phyloP scores from a whole-genome alignment of 2,113 vertebrate species.

The Podocnemis expansa region DNA sequence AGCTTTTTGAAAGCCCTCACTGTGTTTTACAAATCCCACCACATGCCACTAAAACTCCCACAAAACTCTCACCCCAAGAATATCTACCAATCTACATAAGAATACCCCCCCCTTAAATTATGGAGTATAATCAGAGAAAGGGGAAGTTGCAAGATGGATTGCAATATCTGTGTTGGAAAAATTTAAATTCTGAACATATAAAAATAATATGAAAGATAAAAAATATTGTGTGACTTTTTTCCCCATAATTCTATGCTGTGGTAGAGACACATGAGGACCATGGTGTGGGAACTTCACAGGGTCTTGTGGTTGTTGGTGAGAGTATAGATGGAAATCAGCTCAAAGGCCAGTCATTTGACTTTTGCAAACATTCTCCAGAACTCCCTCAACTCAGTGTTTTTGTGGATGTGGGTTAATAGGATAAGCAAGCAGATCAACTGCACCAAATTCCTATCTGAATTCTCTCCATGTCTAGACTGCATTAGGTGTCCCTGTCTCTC shows the following conservation, averaged over 20 bases:
- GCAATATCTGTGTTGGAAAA: neutral
- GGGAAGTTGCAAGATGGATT: neutral
- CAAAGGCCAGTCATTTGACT: neutral
- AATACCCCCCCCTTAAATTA: neutral
- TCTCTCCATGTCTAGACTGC: neutral
- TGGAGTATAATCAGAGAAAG: neutral
- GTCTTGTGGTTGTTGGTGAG: neutral
- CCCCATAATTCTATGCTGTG: neutral
- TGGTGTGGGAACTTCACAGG: neutral
- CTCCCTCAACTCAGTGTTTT: neutral
- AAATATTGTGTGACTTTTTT: neutral
- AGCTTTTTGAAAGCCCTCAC: slow-evolving; percentile 29
- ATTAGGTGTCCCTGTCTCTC: neutral
- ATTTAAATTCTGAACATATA: neutral
- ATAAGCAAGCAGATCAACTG: neutral
- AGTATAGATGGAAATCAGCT: neutral
- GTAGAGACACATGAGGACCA: neutral
- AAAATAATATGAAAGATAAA: neutral
- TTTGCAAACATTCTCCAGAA: neutral
- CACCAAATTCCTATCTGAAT: neutral
- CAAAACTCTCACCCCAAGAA: neutral
- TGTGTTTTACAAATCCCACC: slow-evolving; percentile 16
- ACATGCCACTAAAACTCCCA: neutral
- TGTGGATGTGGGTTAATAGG: neutral
- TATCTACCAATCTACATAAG: neutral